Evolutionary conservation across 2,888 invertebrate genomes (phyloP).

Genomic region (Aspidiotus destructor): DNA sequence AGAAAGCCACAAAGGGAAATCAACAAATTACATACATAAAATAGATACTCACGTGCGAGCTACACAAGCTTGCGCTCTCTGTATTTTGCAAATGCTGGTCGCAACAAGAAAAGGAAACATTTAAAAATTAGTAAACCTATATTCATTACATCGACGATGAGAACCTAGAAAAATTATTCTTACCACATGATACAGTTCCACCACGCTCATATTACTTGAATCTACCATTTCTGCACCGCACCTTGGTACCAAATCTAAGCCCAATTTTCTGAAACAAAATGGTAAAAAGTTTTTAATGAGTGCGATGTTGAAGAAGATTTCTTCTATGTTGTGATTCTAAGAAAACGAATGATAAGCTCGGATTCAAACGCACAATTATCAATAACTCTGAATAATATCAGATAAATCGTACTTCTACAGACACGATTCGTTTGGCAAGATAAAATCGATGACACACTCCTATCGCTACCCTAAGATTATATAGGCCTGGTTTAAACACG

Average conservation of each 20-base stretch:
- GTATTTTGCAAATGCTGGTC: conserved; percentile 49
- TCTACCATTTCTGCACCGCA: conserved; percentile 82
- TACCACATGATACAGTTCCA: conserved; percentile 80
- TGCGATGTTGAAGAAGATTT: too few relatives aligned
- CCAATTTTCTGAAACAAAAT: conserved; percentile 64
- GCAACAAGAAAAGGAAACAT: conserved; percentile 30
- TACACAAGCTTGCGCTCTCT: conserved; percentile 44
- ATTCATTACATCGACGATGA: neutral
- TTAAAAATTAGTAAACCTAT: neutral
- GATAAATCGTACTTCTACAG: too few relatives aligned
- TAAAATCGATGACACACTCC: too few relatives aligned
- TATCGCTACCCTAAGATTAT: too few relatives aligned
- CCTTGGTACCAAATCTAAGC: conserved; percentile 82
- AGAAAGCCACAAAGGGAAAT: too few relatives aligned
- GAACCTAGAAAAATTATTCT: conserved; percentile 40
- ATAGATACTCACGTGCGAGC: conserved; percentile 43
- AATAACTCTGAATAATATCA: too few relatives aligned
- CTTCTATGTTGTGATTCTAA: too few relatives aligned
- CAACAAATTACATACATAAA: too few relatives aligned
- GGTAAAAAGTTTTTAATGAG: neutral
- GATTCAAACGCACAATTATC: too few relatives aligned
- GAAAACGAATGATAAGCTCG: too few relatives aligned
- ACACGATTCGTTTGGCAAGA: too few relatives aligned
- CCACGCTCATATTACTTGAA: conserved; percentile 77
- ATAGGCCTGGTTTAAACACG: too few relatives aligned